These are phyloP conservation scores for Eufriesea mexicana DNA, from an alignment of 1,140 invertebrate genomes.

Conservation along the genomic window DNA sequence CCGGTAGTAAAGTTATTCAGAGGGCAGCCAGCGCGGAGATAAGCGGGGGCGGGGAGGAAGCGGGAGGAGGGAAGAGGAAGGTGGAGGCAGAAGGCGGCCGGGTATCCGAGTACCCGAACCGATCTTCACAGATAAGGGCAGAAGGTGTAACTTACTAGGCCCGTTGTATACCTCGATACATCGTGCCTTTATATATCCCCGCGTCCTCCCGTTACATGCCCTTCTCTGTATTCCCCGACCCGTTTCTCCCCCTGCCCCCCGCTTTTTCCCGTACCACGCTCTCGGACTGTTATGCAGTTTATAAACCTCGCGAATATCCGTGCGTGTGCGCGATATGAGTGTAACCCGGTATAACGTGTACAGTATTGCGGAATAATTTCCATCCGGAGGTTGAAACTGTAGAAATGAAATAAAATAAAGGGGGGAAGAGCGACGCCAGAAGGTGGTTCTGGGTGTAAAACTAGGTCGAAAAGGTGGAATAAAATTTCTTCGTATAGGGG, in stretches of 20 bases:
- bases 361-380: too few relatives aligned
- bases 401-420: too few relatives aligned
- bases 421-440: too few relatives aligned
- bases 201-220: conserved; percentile 59
- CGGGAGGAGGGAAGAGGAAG: neutral
- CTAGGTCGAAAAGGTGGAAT: too few relatives aligned
- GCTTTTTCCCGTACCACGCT: neutral
- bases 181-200: conserved; percentile 64
- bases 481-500: too few relatives aligned
- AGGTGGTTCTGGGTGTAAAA: too few relatives aligned
- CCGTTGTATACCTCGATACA: conserved; percentile 67
- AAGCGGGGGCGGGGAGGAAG: conserved; percentile 14
- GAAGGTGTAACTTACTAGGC: conserved; percentile 81
- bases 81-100: conserved; percentile 62
- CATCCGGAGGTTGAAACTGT: too few relatives aligned
- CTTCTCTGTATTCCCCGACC: conserved; percentile 62
- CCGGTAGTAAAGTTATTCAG: conserved; percentile 81
- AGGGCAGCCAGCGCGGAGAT: conserved; percentile 40
- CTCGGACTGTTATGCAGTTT: conserved; percentile 53
- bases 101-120: conserved; percentile 74
- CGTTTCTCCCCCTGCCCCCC: conserved; percentile 18
- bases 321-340: neutral
- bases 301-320: conserved; percentile 53
- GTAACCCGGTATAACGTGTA: neutral
- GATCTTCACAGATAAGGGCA: conserved; percentile 79